Evolutionary conservation across 2,797 vertebrate genomes (phyloP).

Genomic region (Sebastes hubbsi): DNA sequence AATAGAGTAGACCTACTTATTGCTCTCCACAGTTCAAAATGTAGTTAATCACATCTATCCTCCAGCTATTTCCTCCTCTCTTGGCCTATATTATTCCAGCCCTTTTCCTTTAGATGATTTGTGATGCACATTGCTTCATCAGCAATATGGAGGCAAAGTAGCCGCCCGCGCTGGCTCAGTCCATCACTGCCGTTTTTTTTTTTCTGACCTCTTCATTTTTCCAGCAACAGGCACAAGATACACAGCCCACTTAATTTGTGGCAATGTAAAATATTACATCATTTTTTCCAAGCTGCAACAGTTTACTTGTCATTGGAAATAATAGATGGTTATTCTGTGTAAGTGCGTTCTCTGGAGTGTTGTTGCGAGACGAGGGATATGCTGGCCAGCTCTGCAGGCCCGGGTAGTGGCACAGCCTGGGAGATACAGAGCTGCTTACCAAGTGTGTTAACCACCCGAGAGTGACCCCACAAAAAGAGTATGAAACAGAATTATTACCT

Average conservation of each 20-base stretch:
- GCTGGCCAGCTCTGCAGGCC: background rate
- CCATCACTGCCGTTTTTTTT: conserved; percentile 5
- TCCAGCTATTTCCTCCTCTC: conserved; percentile 11
- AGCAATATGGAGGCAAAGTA: conserved; percentile 1
- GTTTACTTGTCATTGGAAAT: conserved; percentile 10
- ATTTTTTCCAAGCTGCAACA: conserved; percentile 8
- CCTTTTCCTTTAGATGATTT: conserved; percentile 16
- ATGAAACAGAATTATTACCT: background rate
- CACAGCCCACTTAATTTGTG: conserved; percentile 6
- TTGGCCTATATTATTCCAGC: conserved; percentile 17
- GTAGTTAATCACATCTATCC: conserved; percentile 19
- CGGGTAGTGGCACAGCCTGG: background rate
- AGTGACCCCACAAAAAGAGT: conserved; percentile 3
- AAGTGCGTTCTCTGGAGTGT: background rate
- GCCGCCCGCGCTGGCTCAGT: background rate
- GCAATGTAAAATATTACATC: conserved; percentile 14
- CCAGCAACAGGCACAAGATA: conserved; percentile 8
- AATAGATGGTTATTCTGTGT: background rate
- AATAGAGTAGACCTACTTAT: conserved; percentile 33
- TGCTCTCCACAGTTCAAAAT: conserved; percentile 22
- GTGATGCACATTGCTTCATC: conserved; percentile 24
- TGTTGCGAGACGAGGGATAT: background rate
- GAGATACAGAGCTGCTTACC: background rate
- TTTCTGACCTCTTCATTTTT: conserved; percentile 19
- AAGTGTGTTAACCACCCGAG: background rate